These are phyloP conservation scores for Metaphire vulgaris DNA, from an alignment of 1,140 invertebrate genomes.

Conservation along the genomic window DNA sequence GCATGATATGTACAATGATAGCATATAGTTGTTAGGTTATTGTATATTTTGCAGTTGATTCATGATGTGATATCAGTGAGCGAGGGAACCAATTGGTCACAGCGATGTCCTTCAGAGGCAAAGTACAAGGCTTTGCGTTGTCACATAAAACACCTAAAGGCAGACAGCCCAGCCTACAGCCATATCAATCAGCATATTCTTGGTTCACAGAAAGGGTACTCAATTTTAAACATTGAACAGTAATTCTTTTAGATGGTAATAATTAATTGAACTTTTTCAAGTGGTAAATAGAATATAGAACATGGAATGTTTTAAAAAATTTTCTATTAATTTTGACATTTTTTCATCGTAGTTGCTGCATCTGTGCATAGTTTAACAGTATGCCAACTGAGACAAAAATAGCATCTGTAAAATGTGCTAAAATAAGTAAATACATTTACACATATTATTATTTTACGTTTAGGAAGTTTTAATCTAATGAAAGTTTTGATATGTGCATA, in stretches of 20 bases:
- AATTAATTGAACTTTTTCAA: too few species aligned
- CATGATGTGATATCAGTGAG: constrained; percentile 45
- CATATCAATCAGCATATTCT: constrained; percentile 33
- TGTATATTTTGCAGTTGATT: constrained; percentile 40
- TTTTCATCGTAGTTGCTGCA: too few species aligned
- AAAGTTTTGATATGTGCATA: background rate
- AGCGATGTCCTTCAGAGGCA: constrained; percentile 34
- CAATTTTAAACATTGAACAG: background rate
- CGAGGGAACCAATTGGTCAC: constrained; percentile 44
- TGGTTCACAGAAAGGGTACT: constrained; percentile 33
- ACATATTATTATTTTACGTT: too few species aligned
- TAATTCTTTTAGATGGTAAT: background rate
- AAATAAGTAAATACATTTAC: too few species aligned
- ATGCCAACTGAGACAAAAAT: too few species aligned
- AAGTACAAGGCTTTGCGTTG: constrained; percentile 45
- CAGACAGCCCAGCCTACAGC: constrained; percentile 29
- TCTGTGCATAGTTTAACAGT: too few species aligned
- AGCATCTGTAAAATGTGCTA: too few species aligned
- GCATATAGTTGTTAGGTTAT: too few species aligned
- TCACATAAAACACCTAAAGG: constrained; percentile 33
- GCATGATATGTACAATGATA: too few species aligned
- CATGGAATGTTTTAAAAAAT: background rate
- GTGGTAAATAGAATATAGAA: background rate
- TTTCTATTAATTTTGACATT: too few species aligned
- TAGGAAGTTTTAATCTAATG: too few species aligned